Conservation (phyloP, 2,888 invertebrate species). For the Thera britannica region DNA sequence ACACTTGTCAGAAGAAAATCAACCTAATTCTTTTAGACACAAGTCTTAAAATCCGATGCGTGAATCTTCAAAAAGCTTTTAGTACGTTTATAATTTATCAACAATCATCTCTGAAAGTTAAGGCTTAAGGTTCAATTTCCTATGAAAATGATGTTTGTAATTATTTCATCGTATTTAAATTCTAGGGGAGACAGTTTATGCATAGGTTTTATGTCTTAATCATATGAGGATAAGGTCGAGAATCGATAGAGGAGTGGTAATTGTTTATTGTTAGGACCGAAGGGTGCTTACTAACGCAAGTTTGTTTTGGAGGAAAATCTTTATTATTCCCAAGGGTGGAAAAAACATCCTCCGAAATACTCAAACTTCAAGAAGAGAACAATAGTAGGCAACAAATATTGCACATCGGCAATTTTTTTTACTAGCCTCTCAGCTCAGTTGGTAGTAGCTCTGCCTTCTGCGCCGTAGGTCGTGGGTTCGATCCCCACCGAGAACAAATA, state of each 20-base stretch:
- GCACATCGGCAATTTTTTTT: too few relatives aligned
- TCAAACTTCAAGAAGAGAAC: too few relatives aligned
- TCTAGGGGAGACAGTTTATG: conserved; percentile 22
- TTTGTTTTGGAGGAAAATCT: conserved; percentile 17
- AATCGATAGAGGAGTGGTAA: conserved; percentile 3
- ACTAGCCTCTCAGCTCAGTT: too few relatives aligned
- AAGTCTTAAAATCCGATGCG: not conserved
- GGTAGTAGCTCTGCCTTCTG: too few relatives aligned
- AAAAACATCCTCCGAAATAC: not conserved
- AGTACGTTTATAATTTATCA: not conserved
- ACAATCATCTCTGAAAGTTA: conserved; percentile 9
- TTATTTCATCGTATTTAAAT: conserved; percentile 34
- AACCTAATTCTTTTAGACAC: not conserved
- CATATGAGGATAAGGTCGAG: conserved; percentile 15
- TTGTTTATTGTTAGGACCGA: conserved; percentile 19
- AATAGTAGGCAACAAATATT: too few relatives aligned
- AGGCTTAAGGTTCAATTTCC: conserved; percentile 25
- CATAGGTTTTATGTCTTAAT: conserved; percentile 12
- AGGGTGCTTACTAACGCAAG: conserved; percentile 19
- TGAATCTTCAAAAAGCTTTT: conserved; percentile 7
- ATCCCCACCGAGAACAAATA: too few relatives aligned
- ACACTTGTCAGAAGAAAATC: conserved; percentile 6
- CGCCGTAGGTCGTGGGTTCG: too few relatives aligned
- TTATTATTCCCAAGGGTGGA: not conserved
- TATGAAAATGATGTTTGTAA: conserved; percentile 15